phyloP scores from a whole-genome alignment of 2,797 vertebrate genomes.

The Ceryle rudis region DNA sequence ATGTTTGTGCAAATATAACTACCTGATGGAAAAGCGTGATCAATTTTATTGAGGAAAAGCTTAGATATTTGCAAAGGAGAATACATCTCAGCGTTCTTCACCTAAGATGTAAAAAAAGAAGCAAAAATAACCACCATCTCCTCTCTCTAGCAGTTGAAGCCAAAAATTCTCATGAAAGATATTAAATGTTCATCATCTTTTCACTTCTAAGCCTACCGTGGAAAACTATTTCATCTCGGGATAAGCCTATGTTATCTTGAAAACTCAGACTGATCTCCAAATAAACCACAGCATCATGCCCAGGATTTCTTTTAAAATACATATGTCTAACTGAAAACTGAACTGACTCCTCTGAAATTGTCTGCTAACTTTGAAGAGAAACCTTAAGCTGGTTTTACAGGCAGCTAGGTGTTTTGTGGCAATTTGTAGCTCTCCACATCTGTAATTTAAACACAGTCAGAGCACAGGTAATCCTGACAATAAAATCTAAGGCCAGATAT shows the following conservation, averaged over 20 bases:
- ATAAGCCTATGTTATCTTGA: not conserved
- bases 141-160: not conserved
- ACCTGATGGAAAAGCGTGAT: constrained; percentile 44
- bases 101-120: not conserved
- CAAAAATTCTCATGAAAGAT: not conserved
- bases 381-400: not conserved
- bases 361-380: not conserved
- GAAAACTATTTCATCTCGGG: not conserved
- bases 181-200: not conserved
- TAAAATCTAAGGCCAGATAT: constrained; percentile 31
- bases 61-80: not conserved
- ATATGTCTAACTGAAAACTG: not conserved
- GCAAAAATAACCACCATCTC: not conserved
- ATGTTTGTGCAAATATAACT: constrained; percentile 13
- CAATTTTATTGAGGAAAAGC: constrained; percentile 56
- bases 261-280: not conserved
- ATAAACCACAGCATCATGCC: not conserved
- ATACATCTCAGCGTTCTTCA: not conserved
- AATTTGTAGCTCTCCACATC: not conserved
- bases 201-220: not conserved
- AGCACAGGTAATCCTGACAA: not conserved
- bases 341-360: not conserved
- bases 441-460: constrained; percentile 1
- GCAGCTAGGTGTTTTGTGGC: not conserved
- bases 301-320: not conserved